Conservation (phyloP, 2,113 vertebrate species). For the Conger conger region DNA sequence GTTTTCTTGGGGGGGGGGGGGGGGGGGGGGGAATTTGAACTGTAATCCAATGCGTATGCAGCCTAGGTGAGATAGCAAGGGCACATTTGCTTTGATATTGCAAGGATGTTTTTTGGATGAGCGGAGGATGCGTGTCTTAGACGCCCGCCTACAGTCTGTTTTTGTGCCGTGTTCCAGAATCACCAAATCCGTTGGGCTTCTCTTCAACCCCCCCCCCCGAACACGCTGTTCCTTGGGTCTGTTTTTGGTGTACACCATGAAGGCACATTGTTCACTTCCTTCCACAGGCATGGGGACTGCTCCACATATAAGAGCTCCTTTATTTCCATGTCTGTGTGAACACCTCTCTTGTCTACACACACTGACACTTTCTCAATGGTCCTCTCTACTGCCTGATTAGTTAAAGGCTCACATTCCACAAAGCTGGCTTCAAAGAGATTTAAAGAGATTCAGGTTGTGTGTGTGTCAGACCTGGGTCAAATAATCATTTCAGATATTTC, state of each 20-base stretch:
- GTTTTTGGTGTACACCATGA: neutral
- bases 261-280: slow-evolving; percentile 11
- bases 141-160: neutral
- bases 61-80: neutral
- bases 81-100: neutral
- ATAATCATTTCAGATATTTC: too few relatives aligned
- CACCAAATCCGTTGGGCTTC: neutral
- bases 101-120: neutral
- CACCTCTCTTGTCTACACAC: slow-evolving; percentile 37
- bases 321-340: slow-evolving; percentile 39
- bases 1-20: neutral
- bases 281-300: neutral
- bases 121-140: neutral
- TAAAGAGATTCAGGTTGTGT: neutral
- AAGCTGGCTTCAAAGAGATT: slow-evolving; percentile 11
- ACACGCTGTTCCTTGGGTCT: neutral
- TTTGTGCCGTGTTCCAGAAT: neutral
- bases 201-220: slow-evolving; percentile 6
- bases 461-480: neutral
- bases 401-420: slow-evolving; percentile 29
- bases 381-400: slow-evolving; percentile 27
- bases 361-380: slow-evolving; percentile 26
- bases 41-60: neutral
- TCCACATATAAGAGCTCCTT: slow-evolving; percentile 17
- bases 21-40: neutral